Percentiles rank a stretch among this genome's conserved stretches.
phyloP scores from a whole-genome alignment of 2,113 vertebrate species.

The Asarcornis scutulata region DNA sequence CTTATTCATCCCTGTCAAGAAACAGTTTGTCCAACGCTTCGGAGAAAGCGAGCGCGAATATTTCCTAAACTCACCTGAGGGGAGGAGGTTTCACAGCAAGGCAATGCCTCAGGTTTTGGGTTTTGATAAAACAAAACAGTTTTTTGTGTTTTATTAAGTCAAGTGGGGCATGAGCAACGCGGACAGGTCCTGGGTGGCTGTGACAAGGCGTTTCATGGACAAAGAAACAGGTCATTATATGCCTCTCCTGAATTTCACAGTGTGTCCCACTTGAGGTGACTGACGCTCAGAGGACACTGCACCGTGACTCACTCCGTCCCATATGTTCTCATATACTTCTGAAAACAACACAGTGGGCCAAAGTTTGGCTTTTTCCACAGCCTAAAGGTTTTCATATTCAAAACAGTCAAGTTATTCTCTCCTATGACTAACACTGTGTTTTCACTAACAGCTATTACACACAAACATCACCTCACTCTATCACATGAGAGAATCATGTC shows the following conservation, averaged over 20 bases:
- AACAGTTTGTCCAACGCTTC: not conserved
- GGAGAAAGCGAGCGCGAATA: not conserved
- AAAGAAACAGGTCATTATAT: not conserved
- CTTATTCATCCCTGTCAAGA: slow-evolving; percentile 8
- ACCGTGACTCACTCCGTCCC: slow-evolving; percentile 43
- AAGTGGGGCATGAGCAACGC: not conserved
- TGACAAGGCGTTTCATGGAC: not conserved
- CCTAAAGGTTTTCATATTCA: slow-evolving; percentile 54
- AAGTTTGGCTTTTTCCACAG: slow-evolving; percentile 70
- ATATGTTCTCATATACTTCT: not conserved
- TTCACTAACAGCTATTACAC: slow-evolving; percentile 63
- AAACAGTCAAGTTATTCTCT: slow-evolving; percentile 62
- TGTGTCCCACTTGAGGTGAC: not conserved
- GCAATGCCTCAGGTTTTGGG: not conserved
- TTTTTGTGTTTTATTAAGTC: not conserved
- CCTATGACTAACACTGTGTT: slow-evolving; percentile 71
- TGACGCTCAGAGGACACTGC: not conserved
- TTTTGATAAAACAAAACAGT: not conserved
- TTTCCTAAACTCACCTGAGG: slow-evolving; percentile 15
- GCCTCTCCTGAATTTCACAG: not conserved
- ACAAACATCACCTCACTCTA: slow-evolving; percentile 64
- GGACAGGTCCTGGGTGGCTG: not conserved
- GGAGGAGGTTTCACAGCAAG: not conserved
- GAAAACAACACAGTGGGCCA: slow-evolving; percentile 30
- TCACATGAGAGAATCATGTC: slow-evolving; percentile 69